phyloP scores from a whole-genome alignment of 2,888 invertebrate genomes.

The Melieria omissa region DNA sequence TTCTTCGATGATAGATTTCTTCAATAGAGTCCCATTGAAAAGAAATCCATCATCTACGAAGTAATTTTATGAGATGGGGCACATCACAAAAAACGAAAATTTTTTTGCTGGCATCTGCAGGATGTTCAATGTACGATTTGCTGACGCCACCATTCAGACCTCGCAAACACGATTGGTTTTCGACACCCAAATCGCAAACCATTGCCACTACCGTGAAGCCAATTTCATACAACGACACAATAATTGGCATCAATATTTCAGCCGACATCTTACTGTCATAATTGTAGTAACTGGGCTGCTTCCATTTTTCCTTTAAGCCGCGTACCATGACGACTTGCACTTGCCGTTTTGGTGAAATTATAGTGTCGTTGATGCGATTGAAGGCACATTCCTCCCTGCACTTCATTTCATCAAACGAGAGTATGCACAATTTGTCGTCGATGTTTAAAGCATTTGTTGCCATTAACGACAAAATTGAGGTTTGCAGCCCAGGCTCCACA shows the following conservation, averaged over 20 bases:
- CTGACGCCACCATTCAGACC: too few species aligned
- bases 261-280: not conserved
- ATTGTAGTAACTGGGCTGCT: not conserved
- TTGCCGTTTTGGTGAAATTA: not conserved
- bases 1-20: too few species aligned
- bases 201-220: not conserved
- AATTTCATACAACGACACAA: not conserved
- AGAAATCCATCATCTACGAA: too few species aligned
- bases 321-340: constrained; percentile 8
- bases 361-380: not conserved
- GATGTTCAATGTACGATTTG: too few species aligned
- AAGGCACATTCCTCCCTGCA: not conserved
- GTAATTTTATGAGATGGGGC: too few species aligned
- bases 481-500: constrained; percentile 1
- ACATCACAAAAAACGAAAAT: too few species aligned
- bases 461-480: not conserved
- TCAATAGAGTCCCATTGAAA: too few species aligned
- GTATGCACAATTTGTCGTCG: constrained; percentile 7
- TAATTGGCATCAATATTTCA: not conserved
- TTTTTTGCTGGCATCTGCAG: too few species aligned
- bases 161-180: not conserved
- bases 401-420: constrained; percentile 17
- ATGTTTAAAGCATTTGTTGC: not conserved
- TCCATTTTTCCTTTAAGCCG: not conserved
- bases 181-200: not conserved